These are phyloP conservation scores for Calephelis nemesis DNA, from an alignment of 1,140 invertebrate species.

Conservation along the genomic window DNA sequence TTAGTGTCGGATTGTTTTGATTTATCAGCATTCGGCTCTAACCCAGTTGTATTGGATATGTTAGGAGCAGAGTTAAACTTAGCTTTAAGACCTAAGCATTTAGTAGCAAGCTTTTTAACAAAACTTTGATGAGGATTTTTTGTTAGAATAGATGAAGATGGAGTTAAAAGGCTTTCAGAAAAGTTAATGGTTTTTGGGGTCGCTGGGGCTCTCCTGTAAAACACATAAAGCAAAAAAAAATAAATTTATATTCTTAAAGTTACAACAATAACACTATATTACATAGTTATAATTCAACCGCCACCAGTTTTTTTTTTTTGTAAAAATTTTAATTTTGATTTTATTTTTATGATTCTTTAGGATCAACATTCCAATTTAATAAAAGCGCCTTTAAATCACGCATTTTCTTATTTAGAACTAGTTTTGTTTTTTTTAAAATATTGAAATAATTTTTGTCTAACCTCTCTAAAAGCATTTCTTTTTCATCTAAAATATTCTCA, in stretches of 20 bases:
- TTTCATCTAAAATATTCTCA: constrained; percentile 35
- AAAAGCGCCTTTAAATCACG: constrained; percentile 40
- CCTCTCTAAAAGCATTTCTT: constrained; percentile 26
- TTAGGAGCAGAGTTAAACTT: constrained; percentile 76
- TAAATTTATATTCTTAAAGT: constrained; percentile 44
- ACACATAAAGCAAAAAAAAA: constrained; percentile 71
- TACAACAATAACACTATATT: constrained; percentile 35
- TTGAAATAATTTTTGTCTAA: constrained; percentile 16
- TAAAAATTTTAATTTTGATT: constrained; percentile 24
- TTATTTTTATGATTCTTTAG: background rate
- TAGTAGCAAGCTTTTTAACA: constrained; percentile 77
- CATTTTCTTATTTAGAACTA: constrained; percentile 39
- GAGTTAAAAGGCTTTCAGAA: constrained; percentile 62
- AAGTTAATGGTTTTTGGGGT: constrained; percentile 70
- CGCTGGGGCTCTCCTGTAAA: constrained; percentile 73
- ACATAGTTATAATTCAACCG: constrained; percentile 34
- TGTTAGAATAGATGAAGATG: constrained; percentile 68
- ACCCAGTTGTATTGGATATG: constrained; percentile 60
- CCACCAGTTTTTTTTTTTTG: constrained; percentile 32
- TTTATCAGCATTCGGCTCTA: constrained; percentile 60
- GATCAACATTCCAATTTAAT: constrained; percentile 31
- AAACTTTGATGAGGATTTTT: constrained; percentile 71
- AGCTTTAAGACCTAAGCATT: constrained; percentile 74
- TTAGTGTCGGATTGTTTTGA: constrained; percentile 52
- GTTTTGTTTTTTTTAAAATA: constrained; percentile 17